Percentiles rank a stretch among this genome's conserved stretches.
phyloP scores from a whole-genome alignment of 2,888 invertebrate species.

The Augochlorella aurata region DNA sequence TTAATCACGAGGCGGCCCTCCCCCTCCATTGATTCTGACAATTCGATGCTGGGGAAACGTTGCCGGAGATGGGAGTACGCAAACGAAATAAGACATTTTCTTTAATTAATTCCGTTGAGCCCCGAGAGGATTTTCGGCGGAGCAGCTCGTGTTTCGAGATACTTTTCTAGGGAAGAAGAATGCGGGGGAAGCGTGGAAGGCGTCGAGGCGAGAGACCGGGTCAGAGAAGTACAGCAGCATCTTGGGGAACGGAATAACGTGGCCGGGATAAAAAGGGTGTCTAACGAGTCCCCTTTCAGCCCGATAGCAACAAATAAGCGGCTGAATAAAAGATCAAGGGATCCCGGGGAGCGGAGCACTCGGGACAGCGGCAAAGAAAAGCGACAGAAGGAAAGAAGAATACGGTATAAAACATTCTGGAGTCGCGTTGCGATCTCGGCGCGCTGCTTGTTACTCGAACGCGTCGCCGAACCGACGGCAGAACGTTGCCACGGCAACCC shows the following conservation, averaged over 20 bases:
- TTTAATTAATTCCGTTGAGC: background rate
- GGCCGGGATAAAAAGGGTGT: slow-evolving; percentile 18
- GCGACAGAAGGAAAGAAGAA: background rate
- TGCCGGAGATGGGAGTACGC: background rate
- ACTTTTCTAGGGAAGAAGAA: background rate
- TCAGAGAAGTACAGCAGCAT: background rate
- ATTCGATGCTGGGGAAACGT: background rate
- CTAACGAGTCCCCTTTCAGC: slow-evolving; percentile 35
- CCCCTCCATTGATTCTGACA: background rate
- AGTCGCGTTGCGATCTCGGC: background rate
- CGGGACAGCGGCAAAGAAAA: slow-evolving; percentile 7
- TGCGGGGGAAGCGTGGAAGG: background rate
- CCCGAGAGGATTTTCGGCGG: background rate
- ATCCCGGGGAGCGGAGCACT: background rate
- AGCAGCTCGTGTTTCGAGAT: background rate
- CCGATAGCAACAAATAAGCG: slow-evolving; percentile 23
- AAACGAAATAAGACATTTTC: too few species aligned
- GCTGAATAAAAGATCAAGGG: slow-evolving; percentile 17
- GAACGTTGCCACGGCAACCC: background rate
- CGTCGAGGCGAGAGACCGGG: background rate
- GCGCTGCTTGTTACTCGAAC: background rate
- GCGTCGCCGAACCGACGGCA: background rate
- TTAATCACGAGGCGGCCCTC: background rate
- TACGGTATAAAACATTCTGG: background rate
- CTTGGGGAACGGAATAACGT: slow-evolving; percentile 23